Evolutionary conservation across 2,888 invertebrate species (phyloP), one percentile per base, ranked within the genome.

Genomic region (Cactoblastis cactorum): DNA sequence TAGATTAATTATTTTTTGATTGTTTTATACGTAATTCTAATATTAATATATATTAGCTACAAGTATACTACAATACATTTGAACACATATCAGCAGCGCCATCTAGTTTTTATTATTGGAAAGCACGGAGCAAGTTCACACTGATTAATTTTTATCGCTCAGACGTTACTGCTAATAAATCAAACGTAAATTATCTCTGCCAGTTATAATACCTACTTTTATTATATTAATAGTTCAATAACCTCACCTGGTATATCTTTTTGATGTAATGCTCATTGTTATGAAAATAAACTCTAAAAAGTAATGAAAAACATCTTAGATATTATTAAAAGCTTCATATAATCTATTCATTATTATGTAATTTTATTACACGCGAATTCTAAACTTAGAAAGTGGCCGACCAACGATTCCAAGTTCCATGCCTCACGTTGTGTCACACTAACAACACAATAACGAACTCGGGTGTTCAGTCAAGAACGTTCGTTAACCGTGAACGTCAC

Each of bases 401-500:
- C 39, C 50, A 45, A 38, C 53, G 34, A 34, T 43, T 35, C 37
- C 33, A 34, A 48, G 48, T 53, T 49, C 14, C 39, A 39, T 37
- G 37, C 35, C 39, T 68, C 66, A 70, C 75, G 71, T 77, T 72
- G 69, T 75, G 75, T 75, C 74, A 72, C 69, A 65, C 80, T 77
- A 80, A 18, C 19, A 38, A 38, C 50, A 45, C 19, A 38, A 38
- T 47, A 45, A 81, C 81, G 87, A 87, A 88, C 87, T 83, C 84
- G 68, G 69, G 69, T 69, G 72, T 70, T 72, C 83, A 87, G 88
- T 89, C 88, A 88, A 88, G 89, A 84, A 87, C 89, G 88, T 89
- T 89, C 89, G 76, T 89, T 88, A 83, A 89, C 88, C 88, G 84
- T 77, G 71, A 65, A 70, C 80, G 79, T 80, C 80, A 82, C 69